phyloP scores from a whole-genome alignment of 2,888 invertebrate species.

The Eilema sororculum region DNA sequence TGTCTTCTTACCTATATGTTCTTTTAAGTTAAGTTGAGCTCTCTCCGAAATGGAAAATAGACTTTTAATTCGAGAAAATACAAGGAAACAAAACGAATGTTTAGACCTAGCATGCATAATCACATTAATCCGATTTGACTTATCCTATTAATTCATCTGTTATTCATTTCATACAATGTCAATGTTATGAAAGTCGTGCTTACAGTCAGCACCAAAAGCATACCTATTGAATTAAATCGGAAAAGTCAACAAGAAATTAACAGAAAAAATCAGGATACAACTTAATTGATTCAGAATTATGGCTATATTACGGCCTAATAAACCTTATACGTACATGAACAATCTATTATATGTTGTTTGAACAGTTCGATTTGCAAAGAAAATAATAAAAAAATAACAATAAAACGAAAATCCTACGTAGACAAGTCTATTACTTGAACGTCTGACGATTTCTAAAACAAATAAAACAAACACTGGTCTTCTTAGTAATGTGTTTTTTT shows the following conservation, averaged over 20 bases:
- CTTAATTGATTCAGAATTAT: too few species aligned
- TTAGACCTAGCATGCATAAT: too few species aligned
- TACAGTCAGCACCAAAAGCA: neutral
- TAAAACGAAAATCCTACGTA: neutral
- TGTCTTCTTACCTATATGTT: too few species aligned
- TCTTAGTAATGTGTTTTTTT: neutral
- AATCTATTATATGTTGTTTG: neutral
- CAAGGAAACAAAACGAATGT: too few species aligned
- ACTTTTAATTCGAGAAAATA: neutral
- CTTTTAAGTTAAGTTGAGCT: too few species aligned
- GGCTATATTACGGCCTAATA: too few species aligned
- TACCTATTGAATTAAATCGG: neutral
- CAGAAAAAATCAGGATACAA: too few species aligned
- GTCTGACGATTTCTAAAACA: neutral
- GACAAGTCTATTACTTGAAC: neutral
- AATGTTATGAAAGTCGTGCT: neutral
- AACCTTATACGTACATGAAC: neutral
- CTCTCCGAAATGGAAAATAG: neutral
- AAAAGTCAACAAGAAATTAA: too few species aligned
- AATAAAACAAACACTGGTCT: neutral
- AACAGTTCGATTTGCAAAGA: neutral
- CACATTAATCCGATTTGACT: too few species aligned
- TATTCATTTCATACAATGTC: too few species aligned
- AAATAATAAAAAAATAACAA: neutral
- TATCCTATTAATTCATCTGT: too few species aligned